phyloP scores from a whole-genome alignment of 2,888 invertebrate genomes.

The Beris morrisii region DNA sequence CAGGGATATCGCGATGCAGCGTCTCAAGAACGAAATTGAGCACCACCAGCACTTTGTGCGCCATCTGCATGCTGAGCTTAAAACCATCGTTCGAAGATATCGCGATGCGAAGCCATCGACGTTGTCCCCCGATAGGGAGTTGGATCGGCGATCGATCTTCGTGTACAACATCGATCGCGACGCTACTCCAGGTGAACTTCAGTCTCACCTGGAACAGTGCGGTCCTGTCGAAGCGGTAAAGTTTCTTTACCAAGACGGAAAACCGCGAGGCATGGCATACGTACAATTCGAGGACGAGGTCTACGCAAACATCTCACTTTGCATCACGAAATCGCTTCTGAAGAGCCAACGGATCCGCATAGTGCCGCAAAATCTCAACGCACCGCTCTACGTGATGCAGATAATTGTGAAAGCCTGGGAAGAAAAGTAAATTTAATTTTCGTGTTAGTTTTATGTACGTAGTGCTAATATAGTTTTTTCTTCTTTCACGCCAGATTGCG shows the following conservation, averaged over 20 bases:
- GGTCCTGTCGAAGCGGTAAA: constrained; percentile 12
- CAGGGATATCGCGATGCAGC: too few relatives aligned
- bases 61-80: too few relatives aligned
- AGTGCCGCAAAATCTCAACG: constrained; percentile 14
- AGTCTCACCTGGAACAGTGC: constrained; percentile 18
- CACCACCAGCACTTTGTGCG: too few relatives aligned
- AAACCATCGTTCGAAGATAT: too few relatives aligned
- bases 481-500: neutral
- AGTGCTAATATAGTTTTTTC: neutral
- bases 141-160: constrained; percentile 9
- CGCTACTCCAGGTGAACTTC: neutral
- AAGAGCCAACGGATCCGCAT: constrained; percentile 16
- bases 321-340: constrained; percentile 18
- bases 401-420: constrained; percentile 10
- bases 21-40: too few relatives aligned
- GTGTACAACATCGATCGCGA: constrained; percentile 19
- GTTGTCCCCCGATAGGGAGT: neutral
- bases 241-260: neutral
- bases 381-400: constrained; percentile 14
- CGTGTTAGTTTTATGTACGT: neutral
- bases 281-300: constrained; percentile 24
- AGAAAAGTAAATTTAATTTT: constrained; percentile 6
- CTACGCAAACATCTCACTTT: constrained; percentile 21
- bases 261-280: constrained; percentile 1
- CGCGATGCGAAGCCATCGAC: too few relatives aligned